Evolutionary conservation across 2,888 invertebrate genomes (phyloP).

Genomic region (Quadriops clusia): DNA sequence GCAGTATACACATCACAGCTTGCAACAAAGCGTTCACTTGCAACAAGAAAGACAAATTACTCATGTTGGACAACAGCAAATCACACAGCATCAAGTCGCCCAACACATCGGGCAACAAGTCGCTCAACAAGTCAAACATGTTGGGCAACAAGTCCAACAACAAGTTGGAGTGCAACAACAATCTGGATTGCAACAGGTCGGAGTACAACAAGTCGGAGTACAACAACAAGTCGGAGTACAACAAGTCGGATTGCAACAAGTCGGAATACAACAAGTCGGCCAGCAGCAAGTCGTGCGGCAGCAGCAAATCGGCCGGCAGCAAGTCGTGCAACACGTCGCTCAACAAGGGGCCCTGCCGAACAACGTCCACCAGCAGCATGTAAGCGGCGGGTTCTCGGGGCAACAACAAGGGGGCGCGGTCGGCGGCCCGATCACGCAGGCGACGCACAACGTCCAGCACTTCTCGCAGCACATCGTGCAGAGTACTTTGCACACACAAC

Average conservation of each 20-base stretch:
- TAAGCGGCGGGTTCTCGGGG: conserved; percentile 1
- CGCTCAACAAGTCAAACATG: too few relatives aligned
- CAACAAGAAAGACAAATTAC: conserved; percentile 7
- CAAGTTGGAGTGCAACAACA: too few relatives aligned
- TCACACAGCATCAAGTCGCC: conserved; percentile 14
- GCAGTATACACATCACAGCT: conserved; percentile 2
- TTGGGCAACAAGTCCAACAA: too few relatives aligned
- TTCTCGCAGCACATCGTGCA: conserved; percentile 13
- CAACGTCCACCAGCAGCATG: conserved; percentile 11
- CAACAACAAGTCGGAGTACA: too few relatives aligned
- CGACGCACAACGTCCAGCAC: conserved; percentile 15
- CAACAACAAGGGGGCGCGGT: too few relatives aligned
- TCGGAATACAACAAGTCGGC: conserved; percentile 6
- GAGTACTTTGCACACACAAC: conserved; percentile 13
- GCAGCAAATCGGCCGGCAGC: too few relatives aligned
- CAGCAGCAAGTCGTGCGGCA: neutral
- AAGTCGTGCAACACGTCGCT: conserved; percentile 4
- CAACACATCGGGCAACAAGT: too few relatives aligned
- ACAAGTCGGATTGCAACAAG: too few relatives aligned
- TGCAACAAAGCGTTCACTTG: too few relatives aligned
- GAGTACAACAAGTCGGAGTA: too few relatives aligned
- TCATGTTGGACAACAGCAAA: conserved; percentile 10
- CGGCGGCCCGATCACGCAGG: conserved; percentile 11
- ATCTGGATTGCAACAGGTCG: too few relatives aligned
- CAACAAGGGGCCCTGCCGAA: conserved; percentile 9